phyloP scores from a whole-genome alignment of 2,113 vertebrate species.

The Sorex fumeus region DNA sequence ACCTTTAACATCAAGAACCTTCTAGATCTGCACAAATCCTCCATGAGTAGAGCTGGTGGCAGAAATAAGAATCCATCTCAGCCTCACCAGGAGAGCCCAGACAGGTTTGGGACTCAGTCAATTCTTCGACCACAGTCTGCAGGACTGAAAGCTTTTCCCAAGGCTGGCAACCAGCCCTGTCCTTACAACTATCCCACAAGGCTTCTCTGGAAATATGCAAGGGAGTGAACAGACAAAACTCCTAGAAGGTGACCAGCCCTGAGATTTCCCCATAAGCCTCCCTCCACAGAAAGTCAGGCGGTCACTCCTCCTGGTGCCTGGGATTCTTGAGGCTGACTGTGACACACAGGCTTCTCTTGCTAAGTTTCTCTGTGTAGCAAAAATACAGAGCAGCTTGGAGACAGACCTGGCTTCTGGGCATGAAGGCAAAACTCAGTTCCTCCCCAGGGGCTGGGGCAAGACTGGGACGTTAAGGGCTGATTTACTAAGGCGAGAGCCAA shows the following conservation, averaged over 20 bases:
- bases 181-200: background rate
- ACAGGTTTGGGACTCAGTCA: background rate
- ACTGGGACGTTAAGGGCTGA: background rate
- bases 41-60: background rate
- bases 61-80: background rate
- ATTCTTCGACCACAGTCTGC: background rate
- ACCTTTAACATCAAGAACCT: constrained; percentile 13
- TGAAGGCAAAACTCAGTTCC: background rate
- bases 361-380: background rate
- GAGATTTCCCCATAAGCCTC: background rate
- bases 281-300: background rate
- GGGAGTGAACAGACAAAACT: background rate
- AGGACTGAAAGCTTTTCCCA: background rate
- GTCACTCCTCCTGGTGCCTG: background rate
- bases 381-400: background rate
- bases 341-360: background rate
- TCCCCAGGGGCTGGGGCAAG: background rate
- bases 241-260: background rate
- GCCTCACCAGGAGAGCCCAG: background rate
- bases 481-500: background rate
- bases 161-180: background rate
- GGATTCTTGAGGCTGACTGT: background rate
- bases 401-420: background rate
- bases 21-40: background rate
- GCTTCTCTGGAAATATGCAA: background rate